Evolutionary conservation across 1,140 invertebrate species (phyloP).

Genomic region (Ostrea edulis): DNA sequence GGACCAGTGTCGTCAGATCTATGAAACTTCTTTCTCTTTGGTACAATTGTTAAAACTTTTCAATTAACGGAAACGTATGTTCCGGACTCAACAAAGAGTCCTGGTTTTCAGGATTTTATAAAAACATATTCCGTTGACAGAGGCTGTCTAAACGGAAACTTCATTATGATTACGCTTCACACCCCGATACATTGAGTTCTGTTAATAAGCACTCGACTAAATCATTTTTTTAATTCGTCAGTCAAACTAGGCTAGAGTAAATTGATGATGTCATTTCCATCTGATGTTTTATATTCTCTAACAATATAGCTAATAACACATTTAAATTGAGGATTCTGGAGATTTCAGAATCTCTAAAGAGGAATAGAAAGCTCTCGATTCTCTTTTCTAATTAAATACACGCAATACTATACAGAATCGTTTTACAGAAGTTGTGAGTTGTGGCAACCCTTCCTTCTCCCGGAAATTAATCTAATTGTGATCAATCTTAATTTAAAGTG

Average conservation of each 20-base stretch:
- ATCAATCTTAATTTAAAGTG: background rate
- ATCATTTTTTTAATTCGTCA: too few relatives aligned
- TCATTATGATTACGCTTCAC: too few relatives aligned
- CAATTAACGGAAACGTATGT: background rate
- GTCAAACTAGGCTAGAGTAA: background rate
- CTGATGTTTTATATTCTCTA: background rate
- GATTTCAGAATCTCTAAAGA: background rate
- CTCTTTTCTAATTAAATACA: background rate
- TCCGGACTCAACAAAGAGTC: too few relatives aligned
- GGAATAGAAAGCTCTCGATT: background rate
- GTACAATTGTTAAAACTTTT: background rate
- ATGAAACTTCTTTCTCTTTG: conserved; percentile 49
- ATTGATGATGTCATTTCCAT: background rate
- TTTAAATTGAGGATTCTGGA: background rate
- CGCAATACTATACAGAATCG: background rate
- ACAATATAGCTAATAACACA: background rate
- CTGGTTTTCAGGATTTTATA: too few relatives aligned
- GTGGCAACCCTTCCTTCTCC: background rate
- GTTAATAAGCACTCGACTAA: too few relatives aligned
- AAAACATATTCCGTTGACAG: too few relatives aligned
- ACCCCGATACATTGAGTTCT: too few relatives aligned
- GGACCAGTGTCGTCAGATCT: conserved; percentile 46
- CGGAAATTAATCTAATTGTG: background rate
- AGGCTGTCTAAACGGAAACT: too few relatives aligned
- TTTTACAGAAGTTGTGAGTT: background rate